Evolutionary conservation across 2,797 vertebrate genomes (phyloP).

Genomic region (Anas bahamensis): DNA sequence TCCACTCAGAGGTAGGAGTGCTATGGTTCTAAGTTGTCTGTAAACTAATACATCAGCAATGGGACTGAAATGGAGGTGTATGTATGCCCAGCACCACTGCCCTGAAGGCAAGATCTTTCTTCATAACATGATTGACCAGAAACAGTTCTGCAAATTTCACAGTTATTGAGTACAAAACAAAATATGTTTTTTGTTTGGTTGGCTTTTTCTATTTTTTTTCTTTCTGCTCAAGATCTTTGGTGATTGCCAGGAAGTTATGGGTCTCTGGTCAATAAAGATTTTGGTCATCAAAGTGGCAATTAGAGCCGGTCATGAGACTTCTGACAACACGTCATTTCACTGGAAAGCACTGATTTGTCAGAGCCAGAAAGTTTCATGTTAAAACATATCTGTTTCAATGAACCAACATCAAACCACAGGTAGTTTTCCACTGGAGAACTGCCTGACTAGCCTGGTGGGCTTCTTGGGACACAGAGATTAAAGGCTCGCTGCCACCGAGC

Average conservation of each 20-base stretch:
- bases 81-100: background rate
- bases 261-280: background rate
- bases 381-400: background rate
- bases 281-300: slow-evolving; percentile 16
- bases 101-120: background rate
- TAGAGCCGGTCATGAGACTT: background rate
- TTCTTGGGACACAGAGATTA: background rate
- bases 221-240: background rate
- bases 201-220: background rate
- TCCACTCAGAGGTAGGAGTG: background rate
- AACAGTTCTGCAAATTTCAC: background rate
- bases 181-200: background rate
- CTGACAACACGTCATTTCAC: background rate
- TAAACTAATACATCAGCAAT: background rate
- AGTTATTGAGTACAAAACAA: background rate
- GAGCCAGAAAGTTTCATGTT: slow-evolving; percentile 11
- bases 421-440: slow-evolving; percentile 36
- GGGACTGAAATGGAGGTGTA: background rate
- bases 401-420: slow-evolving; percentile 18
- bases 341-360: background rate
- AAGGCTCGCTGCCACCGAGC: background rate
- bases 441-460: slow-evolving; percentile 32
- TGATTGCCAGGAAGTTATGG: background rate
- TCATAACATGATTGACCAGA: background rate
- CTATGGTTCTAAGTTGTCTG: background rate